phyloP scores from a whole-genome alignment of 1,140 invertebrate species.

The Pissodes strobi region DNA sequence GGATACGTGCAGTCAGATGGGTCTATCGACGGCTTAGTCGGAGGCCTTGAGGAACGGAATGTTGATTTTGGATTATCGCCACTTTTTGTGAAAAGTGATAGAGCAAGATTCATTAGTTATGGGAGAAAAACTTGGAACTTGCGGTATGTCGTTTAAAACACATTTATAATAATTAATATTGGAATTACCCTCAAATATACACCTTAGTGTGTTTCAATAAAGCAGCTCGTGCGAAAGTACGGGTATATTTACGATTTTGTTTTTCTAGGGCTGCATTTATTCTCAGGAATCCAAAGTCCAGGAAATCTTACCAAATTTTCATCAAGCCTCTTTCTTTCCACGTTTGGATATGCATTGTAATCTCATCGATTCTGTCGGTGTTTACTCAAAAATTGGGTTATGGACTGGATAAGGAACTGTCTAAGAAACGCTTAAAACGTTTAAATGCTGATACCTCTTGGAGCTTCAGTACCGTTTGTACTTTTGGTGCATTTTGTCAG shows the following conservation, averaged over 20 bases:
- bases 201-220: too few relatives aligned
- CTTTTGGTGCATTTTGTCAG: conserved; percentile 45
- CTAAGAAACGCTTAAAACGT: background rate
- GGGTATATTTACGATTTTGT: too few relatives aligned
- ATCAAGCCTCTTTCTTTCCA: conserved; percentile 60
- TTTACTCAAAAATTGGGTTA: conserved; percentile 49
- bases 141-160: too few relatives aligned
- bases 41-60: conserved; percentile 60
- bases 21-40: conserved; percentile 69
- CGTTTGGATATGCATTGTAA: conserved; percentile 62
- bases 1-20: conserved; percentile 65
- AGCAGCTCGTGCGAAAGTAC: too few relatives aligned
- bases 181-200: too few relatives aligned
- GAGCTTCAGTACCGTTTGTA: conserved; percentile 39
- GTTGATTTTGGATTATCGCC: conserved; percentile 66
- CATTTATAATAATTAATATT: too few relatives aligned
- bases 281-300: conserved; percentile 66
- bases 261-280: conserved; percentile 63
- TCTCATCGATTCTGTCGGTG: conserved; percentile 49
- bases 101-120: conserved; percentile 64
- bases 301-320: conserved; percentile 62
- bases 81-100: conserved; percentile 62
- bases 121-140: conserved; percentile 64
- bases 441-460: conserved; percentile 30
- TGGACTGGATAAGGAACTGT: conserved; percentile 12